phyloP scores from a whole-genome alignment of 2,113 vertebrate genomes.

The Sphyrna mokarran region DNA sequence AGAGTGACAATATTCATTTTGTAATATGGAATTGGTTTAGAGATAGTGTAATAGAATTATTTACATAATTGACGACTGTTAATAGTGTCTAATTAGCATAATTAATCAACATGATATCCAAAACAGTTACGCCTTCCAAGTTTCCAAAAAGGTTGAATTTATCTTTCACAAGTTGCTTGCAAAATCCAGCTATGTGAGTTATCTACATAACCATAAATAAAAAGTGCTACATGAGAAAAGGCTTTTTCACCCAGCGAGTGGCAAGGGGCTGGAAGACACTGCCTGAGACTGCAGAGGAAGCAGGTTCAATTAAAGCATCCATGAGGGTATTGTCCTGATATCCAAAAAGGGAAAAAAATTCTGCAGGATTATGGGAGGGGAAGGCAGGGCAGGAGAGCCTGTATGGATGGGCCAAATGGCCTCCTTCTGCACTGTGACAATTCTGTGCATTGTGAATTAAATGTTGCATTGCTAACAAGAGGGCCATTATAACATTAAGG shows the following conservation, averaged over 20 bases:
- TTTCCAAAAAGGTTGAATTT: conserved; percentile 17
- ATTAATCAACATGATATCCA: conserved; percentile 3
- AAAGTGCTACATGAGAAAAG: too few species aligned
- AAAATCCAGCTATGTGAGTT: background rate
- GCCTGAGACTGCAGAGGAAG: too few species aligned
- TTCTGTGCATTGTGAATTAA: background rate
- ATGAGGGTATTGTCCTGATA: too few species aligned
- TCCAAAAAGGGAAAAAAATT: too few species aligned
- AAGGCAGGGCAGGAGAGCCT: too few species aligned
- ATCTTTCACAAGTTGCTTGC: background rate
- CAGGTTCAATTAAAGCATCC: too few species aligned
- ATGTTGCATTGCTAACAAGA: background rate
- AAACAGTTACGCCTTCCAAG: conserved; percentile 2
- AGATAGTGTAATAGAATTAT: background rate
- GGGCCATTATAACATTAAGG: background rate
- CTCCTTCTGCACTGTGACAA: too few species aligned
- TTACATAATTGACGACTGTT: background rate
- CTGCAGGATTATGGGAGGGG: too few species aligned
- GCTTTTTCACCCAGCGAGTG: too few species aligned
- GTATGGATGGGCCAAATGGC: too few species aligned
- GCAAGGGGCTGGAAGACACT: too few species aligned
- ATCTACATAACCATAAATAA: too few species aligned
- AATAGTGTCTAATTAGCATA: background rate
- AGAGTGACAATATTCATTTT: background rate
- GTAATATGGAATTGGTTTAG: conserved; percentile 11